phyloP scores from a whole-genome alignment of 2,113 vertebrate species.

The Dascyllus trimaculatus region DNA sequence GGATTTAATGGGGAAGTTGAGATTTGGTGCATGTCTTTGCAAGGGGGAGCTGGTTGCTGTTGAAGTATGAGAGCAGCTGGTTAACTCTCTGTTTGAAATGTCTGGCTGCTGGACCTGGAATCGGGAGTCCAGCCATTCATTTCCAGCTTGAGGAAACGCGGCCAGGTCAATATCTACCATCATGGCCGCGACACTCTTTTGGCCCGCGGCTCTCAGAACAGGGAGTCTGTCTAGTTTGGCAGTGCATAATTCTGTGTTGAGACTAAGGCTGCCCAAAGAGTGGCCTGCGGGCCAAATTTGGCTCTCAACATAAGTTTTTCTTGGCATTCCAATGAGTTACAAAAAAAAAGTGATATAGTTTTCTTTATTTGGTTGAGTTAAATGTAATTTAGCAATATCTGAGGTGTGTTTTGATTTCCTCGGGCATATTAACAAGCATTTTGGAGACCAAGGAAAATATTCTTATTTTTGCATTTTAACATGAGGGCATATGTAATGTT shows the following conservation, averaged over 20 bases:
- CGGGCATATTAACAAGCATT: slow-evolving; percentile 45
- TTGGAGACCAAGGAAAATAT: slow-evolving; percentile 52
- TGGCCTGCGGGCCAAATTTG: slow-evolving; percentile 46
- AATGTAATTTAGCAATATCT: slow-evolving; percentile 61
- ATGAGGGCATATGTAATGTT: slow-evolving; percentile 13
- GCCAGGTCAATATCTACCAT: slow-evolving; percentile 74
- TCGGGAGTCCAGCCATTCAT: slow-evolving; percentile 59
- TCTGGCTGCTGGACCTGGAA: slow-evolving; percentile 60
- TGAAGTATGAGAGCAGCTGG: slow-evolving; percentile 80
- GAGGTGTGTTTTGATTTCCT: slow-evolving; percentile 64
- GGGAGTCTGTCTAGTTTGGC: slow-evolving; percentile 32
- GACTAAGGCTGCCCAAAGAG: slow-evolving; percentile 33
- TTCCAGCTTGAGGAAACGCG: slow-evolving; percentile 72
- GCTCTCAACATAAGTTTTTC: slow-evolving; percentile 32
- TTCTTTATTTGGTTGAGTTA: slow-evolving; percentile 56
- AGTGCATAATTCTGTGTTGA: slow-evolving; percentile 40
- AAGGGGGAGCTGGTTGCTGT: slow-evolving; percentile 48
- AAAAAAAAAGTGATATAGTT: slow-evolving; percentile 36
- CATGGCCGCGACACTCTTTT: slow-evolving; percentile 56
- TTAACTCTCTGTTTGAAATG: slow-evolving; percentile 67
- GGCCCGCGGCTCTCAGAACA: slow-evolving; percentile 20
- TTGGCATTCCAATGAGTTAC: slow-evolving; percentile 35
- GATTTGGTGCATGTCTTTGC: slow-evolving; percentile 66
- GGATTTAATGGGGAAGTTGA: slow-evolving; percentile 74
- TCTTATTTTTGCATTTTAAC: slow-evolving; percentile 16